Base-by-base conservation (phyloP, 2,113 vertebrate genomes). In the Chauna torquata region DNA sequence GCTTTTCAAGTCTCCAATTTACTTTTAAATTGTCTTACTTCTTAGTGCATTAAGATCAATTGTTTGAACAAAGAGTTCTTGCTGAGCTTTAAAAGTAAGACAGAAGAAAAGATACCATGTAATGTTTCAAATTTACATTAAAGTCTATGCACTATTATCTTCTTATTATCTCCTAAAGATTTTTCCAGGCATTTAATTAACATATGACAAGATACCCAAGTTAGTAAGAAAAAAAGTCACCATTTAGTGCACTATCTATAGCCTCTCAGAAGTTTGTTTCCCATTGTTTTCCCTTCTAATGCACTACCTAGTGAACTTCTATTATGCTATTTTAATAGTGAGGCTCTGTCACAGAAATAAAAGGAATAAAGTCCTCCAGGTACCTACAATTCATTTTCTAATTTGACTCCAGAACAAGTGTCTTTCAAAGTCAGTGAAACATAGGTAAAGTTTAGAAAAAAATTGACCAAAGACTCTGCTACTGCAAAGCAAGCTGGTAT, bases 171-270 rank as follows among this genome's bases (percentile, higher is more conserved):
- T 95, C 84, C 81, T 94, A 92, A 96, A 96, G 94, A 97, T 95
- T 95, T 95, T 97, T 94, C 81, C n/a, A 94, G 91, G 94, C 91
- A 83, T 95, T 97, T 97, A 96, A 97, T 92, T 97, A 97, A 96
- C 91, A 95, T 96, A 95, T 97, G 97, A 97, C 94, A 97, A 97
- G 95, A 95, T 78, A 96, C 42, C 68, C 68, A 91, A 90, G 91
- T 91, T 92, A 93, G 88, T 1, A 25, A 91, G 75, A 38, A 62
- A 82, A 84, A 95, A 54, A 92, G 20, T 89, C 70, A 94, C 74
- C 54, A 82, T 94, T 97, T 95, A 95, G 90, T 54, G 70, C 89
- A 96, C 95, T 96, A 96, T 96, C 74, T 95, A 91, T 95, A 97
- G 95, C 49, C 23, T 82, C 94, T 91, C 78, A 97, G 75, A 92